Conservation (phyloP, 2,797 vertebrate species). For the Sphenodon punctatus region DNA sequence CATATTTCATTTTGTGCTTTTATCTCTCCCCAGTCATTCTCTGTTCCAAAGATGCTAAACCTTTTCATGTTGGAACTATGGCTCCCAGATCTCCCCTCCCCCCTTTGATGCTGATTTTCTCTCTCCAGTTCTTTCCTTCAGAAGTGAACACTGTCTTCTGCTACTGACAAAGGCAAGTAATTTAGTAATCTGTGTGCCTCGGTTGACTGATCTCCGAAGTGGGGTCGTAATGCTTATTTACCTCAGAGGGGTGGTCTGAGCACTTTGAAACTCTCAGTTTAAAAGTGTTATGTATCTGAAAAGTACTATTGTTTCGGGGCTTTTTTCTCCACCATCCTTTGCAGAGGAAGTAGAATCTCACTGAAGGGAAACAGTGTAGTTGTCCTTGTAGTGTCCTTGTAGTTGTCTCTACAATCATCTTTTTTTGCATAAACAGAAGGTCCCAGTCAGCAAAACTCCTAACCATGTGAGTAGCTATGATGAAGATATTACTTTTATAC, state of each 20-base stretch:
- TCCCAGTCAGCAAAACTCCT: too few species aligned
- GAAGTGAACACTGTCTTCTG: accelerated
- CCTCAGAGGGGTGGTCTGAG: not conserved
- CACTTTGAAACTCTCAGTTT: not conserved
- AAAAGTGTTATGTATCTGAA: not conserved
- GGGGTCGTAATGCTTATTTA: not conserved
- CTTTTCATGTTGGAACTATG: not conserved
- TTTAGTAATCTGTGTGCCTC: not conserved
- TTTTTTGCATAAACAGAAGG: too few species aligned
- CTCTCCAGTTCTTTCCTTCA: not conserved
- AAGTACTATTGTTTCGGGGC: not conserved
- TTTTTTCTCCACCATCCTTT: not conserved
- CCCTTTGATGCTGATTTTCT: not conserved
- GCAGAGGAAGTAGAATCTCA: not conserved
- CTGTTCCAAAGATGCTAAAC: not conserved
- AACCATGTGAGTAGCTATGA: not conserved
- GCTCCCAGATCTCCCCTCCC: not conserved
- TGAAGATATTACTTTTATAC: not conserved
- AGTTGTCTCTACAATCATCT: too few species aligned
- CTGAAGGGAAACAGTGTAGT: not conserved
- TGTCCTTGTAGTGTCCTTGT: too few species aligned
- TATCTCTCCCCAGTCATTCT: not conserved
- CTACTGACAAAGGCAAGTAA: too few species aligned
- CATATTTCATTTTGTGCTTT: not conserved
- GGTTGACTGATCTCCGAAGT: not conserved